Evolutionary conservation across 2,888 invertebrate species (phyloP).

Genomic region (Furcula furcula): DNA sequence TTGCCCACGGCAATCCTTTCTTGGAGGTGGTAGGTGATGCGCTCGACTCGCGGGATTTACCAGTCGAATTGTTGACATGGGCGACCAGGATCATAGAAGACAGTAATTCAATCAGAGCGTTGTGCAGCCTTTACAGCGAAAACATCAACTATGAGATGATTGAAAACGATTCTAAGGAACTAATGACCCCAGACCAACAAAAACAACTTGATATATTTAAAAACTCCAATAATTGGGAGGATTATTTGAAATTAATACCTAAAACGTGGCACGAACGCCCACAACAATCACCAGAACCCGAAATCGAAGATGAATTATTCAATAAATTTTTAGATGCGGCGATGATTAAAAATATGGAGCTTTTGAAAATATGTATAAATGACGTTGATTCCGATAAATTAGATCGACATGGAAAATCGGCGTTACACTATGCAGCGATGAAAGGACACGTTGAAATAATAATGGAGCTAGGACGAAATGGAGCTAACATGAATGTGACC

Average conservation of each 20-base stretch:
- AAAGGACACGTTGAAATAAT: background rate
- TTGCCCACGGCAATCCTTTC: conserved; percentile 14
- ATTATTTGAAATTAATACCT: background rate
- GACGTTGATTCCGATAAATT: background rate
- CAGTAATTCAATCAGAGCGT: conserved; percentile 1
- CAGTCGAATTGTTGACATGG: conserved; percentile 5
- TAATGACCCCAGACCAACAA: background rate
- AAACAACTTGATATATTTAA: background rate
- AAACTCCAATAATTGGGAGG: background rate
- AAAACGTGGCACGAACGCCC: background rate
- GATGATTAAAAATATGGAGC: background rate
- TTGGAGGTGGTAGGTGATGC: conserved; percentile 7
- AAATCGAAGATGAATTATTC: background rate
- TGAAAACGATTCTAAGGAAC: background rate
- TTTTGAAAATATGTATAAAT: background rate
- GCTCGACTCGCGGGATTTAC: conserved; percentile 7
- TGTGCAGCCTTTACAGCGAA: conserved; percentile 5
- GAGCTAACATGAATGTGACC: background rate
- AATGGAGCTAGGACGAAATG: background rate
- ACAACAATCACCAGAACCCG: background rate
- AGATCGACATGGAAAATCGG: background rate
- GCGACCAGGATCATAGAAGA: conserved; percentile 6
- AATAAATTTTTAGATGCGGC: background rate
- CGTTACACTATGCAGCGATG: background rate
- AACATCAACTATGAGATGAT: conserved; percentile 1